These are phyloP conservation scores for Melanerpes formicivorus DNA, from an alignment of 2,113 vertebrate species.

Conservation along the genomic window DNA sequence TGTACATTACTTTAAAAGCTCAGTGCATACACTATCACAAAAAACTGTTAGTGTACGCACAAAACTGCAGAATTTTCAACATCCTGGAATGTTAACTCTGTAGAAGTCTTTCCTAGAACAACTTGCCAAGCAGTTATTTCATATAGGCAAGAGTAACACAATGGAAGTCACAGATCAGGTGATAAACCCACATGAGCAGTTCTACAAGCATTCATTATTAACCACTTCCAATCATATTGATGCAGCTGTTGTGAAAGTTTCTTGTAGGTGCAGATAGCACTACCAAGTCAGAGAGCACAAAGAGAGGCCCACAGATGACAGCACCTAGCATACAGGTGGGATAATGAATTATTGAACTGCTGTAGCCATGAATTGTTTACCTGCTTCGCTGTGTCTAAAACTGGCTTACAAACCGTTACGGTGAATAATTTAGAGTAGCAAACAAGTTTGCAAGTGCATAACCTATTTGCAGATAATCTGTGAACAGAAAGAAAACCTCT, in stretches of 20 bases:
- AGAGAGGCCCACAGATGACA: not conserved
- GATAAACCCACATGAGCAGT: not conserved
- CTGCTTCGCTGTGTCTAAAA: not conserved
- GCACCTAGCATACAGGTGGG: not conserved
- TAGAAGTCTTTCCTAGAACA: not conserved
- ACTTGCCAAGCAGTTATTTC: not conserved
- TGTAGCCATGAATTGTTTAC: not conserved
- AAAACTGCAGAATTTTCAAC: not conserved
- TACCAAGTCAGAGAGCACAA: not conserved
- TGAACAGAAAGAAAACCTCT: not conserved
- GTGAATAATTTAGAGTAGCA: conserved; percentile 35
- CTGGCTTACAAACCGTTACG: not conserved
- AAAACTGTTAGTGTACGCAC: not conserved
- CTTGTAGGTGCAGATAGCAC: not conserved
- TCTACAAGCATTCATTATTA: not conserved
- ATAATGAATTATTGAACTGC: conserved; percentile 17
- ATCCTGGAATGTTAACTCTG: not conserved
- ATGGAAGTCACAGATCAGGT: not conserved
- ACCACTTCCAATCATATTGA: not conserved
- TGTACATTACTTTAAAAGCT: not conserved
- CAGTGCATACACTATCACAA: not conserved
- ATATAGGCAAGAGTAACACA: not conserved
- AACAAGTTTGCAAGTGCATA: not conserved
- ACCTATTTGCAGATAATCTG: not conserved
- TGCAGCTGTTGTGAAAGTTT: not conserved